Conservation (phyloP, 2,113 vertebrate species). For the Pagrus major region DNA sequence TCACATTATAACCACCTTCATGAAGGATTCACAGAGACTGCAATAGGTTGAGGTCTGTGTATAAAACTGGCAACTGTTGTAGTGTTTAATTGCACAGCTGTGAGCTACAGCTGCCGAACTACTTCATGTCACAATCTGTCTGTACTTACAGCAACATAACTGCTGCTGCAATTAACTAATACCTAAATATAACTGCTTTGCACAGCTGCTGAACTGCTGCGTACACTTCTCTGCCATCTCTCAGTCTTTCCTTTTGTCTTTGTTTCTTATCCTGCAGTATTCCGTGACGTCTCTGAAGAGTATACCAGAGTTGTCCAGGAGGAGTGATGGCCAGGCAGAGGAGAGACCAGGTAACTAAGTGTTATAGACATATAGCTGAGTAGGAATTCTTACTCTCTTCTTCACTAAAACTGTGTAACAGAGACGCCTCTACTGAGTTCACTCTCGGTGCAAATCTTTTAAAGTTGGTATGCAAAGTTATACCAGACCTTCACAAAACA, state of each 20-base stretch:
- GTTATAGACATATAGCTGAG: neutral
- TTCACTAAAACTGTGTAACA: neutral
- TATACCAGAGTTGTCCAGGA: conserved; percentile 94
- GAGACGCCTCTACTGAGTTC: neutral
- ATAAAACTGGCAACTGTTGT: neutral
- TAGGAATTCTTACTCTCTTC: neutral
- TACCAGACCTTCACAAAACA: neutral
- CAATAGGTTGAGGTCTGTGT: neutral
- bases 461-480: too few species aligned
- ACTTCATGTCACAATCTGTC: neutral
- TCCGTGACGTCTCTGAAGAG: conserved; percentile 94
- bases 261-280: conserved; percentile 83
- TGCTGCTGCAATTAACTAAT: conserved; percentile 8
- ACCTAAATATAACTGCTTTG: conserved; percentile 38
- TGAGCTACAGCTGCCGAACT: neutral
- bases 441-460: neutral
- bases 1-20: neutral
- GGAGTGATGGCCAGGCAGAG: conserved; percentile 91
- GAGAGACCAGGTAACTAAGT: conserved; percentile 89
- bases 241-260: neutral
- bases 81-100: conserved; percentile 5
- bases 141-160: neutral
- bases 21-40: neutral
- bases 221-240: neutral
- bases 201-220: neutral